A percentile compares a stretch with the other conserved stretches of the same genome.
Conservation (phyloP, 2,888 invertebrate species). For the Melanostoma mellinum region DNA sequence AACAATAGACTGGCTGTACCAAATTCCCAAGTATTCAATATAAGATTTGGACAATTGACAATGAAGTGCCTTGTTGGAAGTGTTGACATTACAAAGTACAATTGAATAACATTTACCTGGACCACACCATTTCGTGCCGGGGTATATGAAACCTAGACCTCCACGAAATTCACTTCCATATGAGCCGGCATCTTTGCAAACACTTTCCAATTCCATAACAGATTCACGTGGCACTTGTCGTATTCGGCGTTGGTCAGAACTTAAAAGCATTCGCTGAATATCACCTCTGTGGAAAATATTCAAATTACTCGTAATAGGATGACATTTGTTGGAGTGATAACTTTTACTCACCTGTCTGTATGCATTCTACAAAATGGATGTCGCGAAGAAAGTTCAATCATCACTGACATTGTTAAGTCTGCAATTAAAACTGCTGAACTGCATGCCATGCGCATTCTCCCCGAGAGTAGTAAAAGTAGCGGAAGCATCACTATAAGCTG, state of each 20-base stretch:
- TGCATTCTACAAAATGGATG: conserved; percentile 85
- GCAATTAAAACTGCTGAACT: conserved; percentile 84
- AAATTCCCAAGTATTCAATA: too few relatives aligned
- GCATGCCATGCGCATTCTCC: conserved; percentile 32
- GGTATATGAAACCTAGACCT: conserved; percentile 84
- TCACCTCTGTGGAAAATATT: conserved; percentile 81
- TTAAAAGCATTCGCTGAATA: conserved; percentile 85
- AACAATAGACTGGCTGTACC: too few relatives aligned
- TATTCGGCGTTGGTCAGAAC: conserved; percentile 84
- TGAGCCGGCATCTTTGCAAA: conserved; percentile 82
- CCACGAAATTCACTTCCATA: conserved; percentile 81
- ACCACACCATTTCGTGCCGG: conserved; percentile 92
- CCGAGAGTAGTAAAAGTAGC: conserved; percentile 45
- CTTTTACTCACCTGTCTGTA: conserved; percentile 83
- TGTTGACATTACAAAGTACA: background rate
- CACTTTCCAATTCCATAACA: conserved; percentile 84
- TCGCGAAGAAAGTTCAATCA: conserved; percentile 85
- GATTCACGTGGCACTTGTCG: conserved; percentile 85
- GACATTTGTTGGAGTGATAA: background rate
- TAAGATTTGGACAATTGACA: too few relatives aligned
- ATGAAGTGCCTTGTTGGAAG: background rate
- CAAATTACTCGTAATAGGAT: conserved; percentile 1
- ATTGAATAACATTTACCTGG: conserved; percentile 82
- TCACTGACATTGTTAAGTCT: conserved; percentile 85
- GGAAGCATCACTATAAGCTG: conserved; percentile 25